phyloP scores from a whole-genome alignment of 2,888 invertebrate genomes.

The Ichneumon xanthorius region DNA sequence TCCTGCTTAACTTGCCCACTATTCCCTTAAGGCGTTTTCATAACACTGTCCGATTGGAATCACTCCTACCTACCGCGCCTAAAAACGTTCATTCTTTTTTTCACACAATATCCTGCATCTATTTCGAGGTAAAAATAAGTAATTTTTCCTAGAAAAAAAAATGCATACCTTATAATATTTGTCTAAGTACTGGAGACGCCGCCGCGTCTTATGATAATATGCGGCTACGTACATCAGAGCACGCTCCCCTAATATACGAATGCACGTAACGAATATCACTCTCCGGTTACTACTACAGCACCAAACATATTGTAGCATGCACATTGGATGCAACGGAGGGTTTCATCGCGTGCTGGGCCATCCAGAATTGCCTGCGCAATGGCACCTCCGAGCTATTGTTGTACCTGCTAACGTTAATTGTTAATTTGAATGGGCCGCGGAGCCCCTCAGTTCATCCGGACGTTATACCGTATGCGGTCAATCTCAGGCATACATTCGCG shows the following conservation, averaged over 20 bases:
- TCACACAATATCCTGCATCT: too few species aligned
- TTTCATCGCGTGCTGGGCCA: slow-evolving; percentile 32
- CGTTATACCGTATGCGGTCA: slow-evolving; percentile 59
- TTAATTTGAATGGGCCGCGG: slow-evolving; percentile 76
- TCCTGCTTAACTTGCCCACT: too few species aligned
- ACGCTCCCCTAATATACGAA: slow-evolving; percentile 4
- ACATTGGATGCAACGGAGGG: slow-evolving; percentile 52
- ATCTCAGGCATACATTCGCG: slow-evolving; percentile 61
- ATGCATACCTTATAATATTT: too few species aligned
- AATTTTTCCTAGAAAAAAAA: too few species aligned
- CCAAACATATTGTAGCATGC: slow-evolving; percentile 50
- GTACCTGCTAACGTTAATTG: slow-evolving; percentile 79
- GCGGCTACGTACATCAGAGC: neutral
- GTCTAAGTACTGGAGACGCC: too few species aligned
- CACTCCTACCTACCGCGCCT: neutral
- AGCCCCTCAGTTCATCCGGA: slow-evolving; percentile 52
- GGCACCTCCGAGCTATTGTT: slow-evolving; percentile 80
- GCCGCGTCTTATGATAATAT: neutral
- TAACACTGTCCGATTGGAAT: too few species aligned
- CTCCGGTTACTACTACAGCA: slow-evolving; percentile 61
- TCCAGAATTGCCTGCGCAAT: slow-evolving; percentile 67
- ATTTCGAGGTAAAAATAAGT: too few species aligned
- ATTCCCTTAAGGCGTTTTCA: too few species aligned
- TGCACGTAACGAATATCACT: slow-evolving; percentile 2
- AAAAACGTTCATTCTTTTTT: too few species aligned